Evolutionary conservation across 2,888 invertebrate species (phyloP).

Genomic region (Sesia apiformis): DNA sequence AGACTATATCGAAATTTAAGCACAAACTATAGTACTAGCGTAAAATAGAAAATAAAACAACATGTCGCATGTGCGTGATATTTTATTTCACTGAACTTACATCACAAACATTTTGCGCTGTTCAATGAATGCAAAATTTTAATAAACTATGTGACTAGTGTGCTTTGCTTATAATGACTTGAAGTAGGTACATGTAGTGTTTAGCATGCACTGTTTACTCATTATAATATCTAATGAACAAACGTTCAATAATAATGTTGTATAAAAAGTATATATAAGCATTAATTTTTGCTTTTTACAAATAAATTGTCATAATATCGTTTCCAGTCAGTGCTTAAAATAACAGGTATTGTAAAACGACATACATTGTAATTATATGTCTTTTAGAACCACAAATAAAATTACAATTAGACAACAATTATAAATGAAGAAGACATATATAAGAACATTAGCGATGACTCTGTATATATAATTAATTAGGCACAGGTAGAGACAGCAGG

Average conservation of each 20-base stretch:
- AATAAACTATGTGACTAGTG: conserved; percentile 60
- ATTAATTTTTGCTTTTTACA: conserved; percentile 26
- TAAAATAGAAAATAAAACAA: conserved; percentile 40
- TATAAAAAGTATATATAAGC: conserved; percentile 54
- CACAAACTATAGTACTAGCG: too few relatives aligned
- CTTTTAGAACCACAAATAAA: neutral
- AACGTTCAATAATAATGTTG: conserved; percentile 39
- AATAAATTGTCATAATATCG: conserved; percentile 22
- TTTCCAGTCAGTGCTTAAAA: conserved; percentile 33
- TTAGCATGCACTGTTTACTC: conserved; percentile 35
- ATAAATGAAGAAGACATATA: neutral
- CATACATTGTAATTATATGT: conserved; percentile 14
- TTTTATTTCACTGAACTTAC: conserved; percentile 64
- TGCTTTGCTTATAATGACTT: conserved; percentile 54
- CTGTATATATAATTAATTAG: too few relatives aligned
- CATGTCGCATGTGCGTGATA: conserved; percentile 68
- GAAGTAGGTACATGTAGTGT: conserved; percentile 30
- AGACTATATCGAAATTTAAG: too few relatives aligned
- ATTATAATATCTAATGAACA: conserved; percentile 44
- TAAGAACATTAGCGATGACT: neutral
- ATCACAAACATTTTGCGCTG: conserved; percentile 50
- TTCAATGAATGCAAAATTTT: conserved; percentile 55
- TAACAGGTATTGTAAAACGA: conserved; percentile 19
- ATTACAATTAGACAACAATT: neutral
- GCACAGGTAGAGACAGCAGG: too few relatives aligned